Percentiles rank a stretch among this genome's conserved stretches.
Evolutionary conservation across 2,113 vertebrate species (phyloP).

Genomic region (Myiopsitta monachus): DNA sequence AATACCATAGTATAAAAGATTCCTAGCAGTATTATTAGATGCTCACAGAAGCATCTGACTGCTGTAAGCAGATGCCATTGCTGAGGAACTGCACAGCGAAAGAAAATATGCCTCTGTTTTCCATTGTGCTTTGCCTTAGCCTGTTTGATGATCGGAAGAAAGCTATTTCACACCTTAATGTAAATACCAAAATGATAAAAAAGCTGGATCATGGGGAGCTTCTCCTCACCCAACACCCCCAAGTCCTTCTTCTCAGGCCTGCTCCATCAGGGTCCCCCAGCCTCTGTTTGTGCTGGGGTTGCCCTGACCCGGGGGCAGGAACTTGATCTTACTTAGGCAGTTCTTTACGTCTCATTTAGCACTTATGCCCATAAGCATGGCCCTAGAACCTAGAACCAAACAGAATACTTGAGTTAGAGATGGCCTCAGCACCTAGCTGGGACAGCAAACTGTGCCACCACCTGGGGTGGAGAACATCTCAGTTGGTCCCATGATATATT

Average conservation of each 20-base stretch:
- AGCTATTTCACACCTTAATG: not conserved
- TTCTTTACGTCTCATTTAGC: not conserved
- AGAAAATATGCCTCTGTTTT: not conserved
- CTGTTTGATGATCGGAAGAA: not conserved
- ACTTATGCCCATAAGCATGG: not conserved
- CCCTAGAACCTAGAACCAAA: too few relatives aligned
- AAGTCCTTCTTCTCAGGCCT: not conserved
- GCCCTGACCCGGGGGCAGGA: not conserved
- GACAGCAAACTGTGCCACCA: not conserved
- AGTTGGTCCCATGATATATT: accelerated
- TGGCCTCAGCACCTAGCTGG: not conserved
- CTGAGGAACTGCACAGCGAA: not conserved
- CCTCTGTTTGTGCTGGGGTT: not conserved
- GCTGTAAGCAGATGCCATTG: not conserved
- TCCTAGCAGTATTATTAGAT: not conserved
- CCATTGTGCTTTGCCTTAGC: not conserved
- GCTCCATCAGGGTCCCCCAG: not conserved
- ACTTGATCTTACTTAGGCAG: not conserved
- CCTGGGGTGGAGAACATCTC: not conserved
- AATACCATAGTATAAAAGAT: not conserved
- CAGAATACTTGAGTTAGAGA: not conserved
- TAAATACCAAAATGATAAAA: not conserved
- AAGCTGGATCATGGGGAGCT: not conserved
- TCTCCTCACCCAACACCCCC: not conserved
- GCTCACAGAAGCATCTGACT: not conserved